Evolutionary conservation across 2,113 vertebrate species (phyloP).

Genomic region (Oenanthe oenanthe): DNA sequence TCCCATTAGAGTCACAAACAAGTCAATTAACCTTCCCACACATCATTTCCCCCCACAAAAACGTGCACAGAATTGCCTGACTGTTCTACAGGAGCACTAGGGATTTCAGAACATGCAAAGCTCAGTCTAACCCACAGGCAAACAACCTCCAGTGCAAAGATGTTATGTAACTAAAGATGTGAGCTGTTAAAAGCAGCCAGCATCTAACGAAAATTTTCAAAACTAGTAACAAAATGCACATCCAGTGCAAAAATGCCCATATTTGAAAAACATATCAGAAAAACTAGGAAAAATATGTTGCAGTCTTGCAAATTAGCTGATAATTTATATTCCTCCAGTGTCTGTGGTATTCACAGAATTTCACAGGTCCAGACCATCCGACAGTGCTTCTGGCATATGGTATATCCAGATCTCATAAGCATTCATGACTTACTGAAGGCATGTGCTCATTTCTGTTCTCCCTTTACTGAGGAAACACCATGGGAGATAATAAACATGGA

Average conservation of each 20-base stretch:
- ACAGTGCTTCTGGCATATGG: background rate
- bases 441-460: background rate
- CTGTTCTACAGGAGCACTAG: background rate
- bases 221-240: background rate
- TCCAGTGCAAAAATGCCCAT: background rate
- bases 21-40: background rate
- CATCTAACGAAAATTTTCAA: background rate
- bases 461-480: background rate
- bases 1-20: slow-evolving; percentile 2
- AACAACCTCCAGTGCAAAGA: background rate
- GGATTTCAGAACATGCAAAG: background rate
- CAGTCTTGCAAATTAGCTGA: background rate
- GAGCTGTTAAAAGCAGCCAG: background rate
- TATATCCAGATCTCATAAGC: background rate
- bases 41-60: background rate
- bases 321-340: background rate
- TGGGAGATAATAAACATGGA: background rate
- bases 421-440: background rate
- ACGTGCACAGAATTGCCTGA: background rate
- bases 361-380: background rate
- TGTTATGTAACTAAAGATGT: background rate
- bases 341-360: background rate
- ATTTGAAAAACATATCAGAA: background rate
- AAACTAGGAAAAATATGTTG: background rate
- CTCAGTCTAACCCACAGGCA: background rate